Conservation (phyloP, 2,797 vertebrate species). For the Smutsia temminckii region DNA sequence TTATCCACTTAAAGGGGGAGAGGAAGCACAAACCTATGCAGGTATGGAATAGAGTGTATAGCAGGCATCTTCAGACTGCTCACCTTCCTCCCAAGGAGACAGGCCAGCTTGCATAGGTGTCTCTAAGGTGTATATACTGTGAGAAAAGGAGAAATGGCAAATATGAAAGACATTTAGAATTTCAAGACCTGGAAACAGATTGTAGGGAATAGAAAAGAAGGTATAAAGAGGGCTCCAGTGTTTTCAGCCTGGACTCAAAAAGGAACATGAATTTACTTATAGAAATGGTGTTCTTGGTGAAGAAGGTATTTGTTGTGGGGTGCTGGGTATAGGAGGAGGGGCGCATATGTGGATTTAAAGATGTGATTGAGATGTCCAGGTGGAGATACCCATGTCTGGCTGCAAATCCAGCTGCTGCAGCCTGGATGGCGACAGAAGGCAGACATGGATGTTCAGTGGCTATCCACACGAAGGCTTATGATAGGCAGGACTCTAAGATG, state of each 20-base stretch:
- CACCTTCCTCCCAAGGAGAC: neutral
- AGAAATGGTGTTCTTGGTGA: neutral
- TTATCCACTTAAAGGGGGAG: neutral
- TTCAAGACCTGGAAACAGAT: neutral
- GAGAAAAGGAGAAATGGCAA: neutral
- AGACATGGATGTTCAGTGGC: neutral
- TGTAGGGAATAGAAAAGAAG: neutral
- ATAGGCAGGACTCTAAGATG: neutral
- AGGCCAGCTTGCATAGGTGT: neutral
- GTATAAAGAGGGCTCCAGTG: neutral
- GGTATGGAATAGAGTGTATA: neutral
- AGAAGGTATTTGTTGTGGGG: neutral
- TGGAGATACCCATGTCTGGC: neutral
- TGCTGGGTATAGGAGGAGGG: no score
- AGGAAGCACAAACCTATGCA: neutral
- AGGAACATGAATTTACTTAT: neutral
- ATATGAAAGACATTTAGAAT: neutral
- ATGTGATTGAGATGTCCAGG: neutral
- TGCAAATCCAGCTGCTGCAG: neutral
- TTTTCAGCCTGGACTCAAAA: neutral
- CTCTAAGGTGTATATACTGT: neutral
- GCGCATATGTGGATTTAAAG: neutral
- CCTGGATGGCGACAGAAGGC: neutral
- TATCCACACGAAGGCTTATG: neutral
- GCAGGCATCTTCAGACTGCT: neutral